A percentile compares a stretch with the other conserved stretches of the same genome.
Evolutionary conservation across 2,797 vertebrate genomes (phyloP).

Genomic region (Oryzias sinensis): DNA sequence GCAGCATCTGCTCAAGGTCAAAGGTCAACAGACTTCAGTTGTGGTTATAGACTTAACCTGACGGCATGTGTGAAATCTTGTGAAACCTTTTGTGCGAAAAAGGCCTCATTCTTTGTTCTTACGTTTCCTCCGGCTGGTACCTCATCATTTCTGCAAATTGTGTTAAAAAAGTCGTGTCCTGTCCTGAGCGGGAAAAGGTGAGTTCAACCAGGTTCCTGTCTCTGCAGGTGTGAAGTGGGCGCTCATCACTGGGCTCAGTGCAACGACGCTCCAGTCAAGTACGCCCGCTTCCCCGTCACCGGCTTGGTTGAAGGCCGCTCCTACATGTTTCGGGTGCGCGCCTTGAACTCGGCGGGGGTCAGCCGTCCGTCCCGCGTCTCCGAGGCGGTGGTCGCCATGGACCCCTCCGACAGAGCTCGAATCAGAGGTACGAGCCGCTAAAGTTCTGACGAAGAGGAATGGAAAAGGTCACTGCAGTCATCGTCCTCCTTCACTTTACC

Average conservation of each 20-base stretch:
- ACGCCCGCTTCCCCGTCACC: conserved; percentile 96
- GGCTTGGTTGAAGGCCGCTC: conserved; percentile 93
- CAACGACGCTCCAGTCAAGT: conserved; percentile 93
- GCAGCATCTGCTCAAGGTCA: too few species aligned
- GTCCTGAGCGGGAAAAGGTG: too few species aligned
- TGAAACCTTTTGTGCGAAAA: too few species aligned
- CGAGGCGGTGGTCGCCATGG: conserved; percentile 88
- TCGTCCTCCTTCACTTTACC: not conserved
- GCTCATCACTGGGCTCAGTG: conserved; percentile 93
- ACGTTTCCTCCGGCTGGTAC: too few species aligned
- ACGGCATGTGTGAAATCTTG: too few species aligned
- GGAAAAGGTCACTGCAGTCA: not conserved
- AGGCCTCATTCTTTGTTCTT: too few species aligned
- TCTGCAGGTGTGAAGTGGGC: conserved; percentile 89
- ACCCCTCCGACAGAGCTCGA: conserved; percentile 89
- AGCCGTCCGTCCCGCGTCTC: conserved; percentile 90
- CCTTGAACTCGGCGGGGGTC: conserved; percentile 87
- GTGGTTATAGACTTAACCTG: too few species aligned
- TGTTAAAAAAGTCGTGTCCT: not conserved
- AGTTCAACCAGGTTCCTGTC: not conserved
- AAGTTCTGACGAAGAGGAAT: not conserved
- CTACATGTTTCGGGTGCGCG: conserved; percentile 91
- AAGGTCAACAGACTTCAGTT: too few species aligned
- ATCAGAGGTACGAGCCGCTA: conserved; percentile 80
- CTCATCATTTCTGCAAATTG: not conserved